Base-by-base conservation (phyloP, 2,888 invertebrate genomes). In the Allygus modestus region DNA sequence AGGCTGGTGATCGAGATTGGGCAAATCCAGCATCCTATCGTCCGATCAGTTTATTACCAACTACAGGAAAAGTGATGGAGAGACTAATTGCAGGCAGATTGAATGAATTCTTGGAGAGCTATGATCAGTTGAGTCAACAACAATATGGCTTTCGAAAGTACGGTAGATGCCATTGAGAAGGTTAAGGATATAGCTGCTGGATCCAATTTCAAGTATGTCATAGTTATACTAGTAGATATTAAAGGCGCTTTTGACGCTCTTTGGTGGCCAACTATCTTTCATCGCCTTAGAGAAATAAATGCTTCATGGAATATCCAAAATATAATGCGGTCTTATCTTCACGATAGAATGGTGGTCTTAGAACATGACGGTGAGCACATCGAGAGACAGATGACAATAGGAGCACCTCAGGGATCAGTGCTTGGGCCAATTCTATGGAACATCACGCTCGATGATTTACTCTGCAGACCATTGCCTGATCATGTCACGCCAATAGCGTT, bases 61-160 rank as follows among this genome's bases (percentile, higher is more conserved):
- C 58, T 0, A 41, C 31, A 7, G 54, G 61, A 0, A 85, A 85
- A 75, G 0, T 85, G 0, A 46, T 23, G 0, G 83, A 85, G 58
- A 77, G 81, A 23, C 23, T 81, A 26, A 77, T 85, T 1, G 81
- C 69, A 17, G 31, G 1, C 20, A 54, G 54, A 23, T 31, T 85
- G 1, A 26, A n/a, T 17, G 1, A 31, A 20, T 31, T 5, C 41
- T 15, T 81, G 0, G n/a, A 71, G 23, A 17, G 1, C 0, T 58
- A 37, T 15, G 33, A 41, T 15, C 28, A 31, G 20, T 5, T 83
- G 5, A 77, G 58, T 15, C 23, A 82, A 2, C 58, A 31, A 41
- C 86, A 84, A 61, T 86, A 81, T 51, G 86, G 86, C 23, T 86
- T 86, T 54, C 1, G 33, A 28, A 65, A 69, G 69, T 26, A 69